Evolutionary conservation across 2,113 vertebrate species (phyloP).

Genomic region (Tamias sibiricus): DNA sequence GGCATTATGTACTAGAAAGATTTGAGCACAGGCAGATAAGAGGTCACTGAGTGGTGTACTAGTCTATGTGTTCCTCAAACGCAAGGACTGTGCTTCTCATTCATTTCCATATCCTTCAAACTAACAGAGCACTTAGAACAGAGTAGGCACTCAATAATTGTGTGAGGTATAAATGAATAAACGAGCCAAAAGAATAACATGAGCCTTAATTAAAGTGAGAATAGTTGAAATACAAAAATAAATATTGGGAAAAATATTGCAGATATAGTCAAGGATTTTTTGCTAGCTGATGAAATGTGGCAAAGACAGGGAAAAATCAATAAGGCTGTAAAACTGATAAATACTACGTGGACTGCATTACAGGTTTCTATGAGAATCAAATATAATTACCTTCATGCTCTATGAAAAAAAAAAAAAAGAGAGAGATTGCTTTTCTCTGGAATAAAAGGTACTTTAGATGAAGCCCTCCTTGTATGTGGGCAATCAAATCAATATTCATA

Average conservation of each 20-base stretch:
- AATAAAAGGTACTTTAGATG: constrained; percentile 63
- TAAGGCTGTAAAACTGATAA: constrained; percentile 49
- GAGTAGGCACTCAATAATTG: not conserved
- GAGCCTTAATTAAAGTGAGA: constrained; percentile 32
- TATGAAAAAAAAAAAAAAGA: not conserved
- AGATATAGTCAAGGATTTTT: constrained; percentile 44
- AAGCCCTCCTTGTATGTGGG: too few species aligned
- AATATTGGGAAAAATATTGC: constrained; percentile 29
- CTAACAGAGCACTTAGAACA: not conserved
- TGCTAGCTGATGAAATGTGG: constrained; percentile 36
- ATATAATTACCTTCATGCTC: constrained; percentile 19
- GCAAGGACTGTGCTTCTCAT: not conserved
- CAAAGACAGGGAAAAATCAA: constrained; percentile 49
- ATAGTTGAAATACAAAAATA: constrained; percentile 38
- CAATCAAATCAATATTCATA: too few species aligned
- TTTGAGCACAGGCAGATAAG: not conserved
- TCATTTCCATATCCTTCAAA: constrained; percentile 46
- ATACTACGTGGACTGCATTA: not conserved
- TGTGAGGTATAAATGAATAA: constrained; percentile 11
- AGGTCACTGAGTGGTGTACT: not conserved
- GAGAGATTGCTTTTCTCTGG: not conserved
- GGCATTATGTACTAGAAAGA: not conserved
- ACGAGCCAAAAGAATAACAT: not conserved
- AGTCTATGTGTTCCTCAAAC: not conserved
- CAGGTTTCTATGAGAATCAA: constrained; percentile 48